Base-by-base conservation (phyloP, 2,113 vertebrate genomes). In the Chascanopsetta lugubris region DNA sequence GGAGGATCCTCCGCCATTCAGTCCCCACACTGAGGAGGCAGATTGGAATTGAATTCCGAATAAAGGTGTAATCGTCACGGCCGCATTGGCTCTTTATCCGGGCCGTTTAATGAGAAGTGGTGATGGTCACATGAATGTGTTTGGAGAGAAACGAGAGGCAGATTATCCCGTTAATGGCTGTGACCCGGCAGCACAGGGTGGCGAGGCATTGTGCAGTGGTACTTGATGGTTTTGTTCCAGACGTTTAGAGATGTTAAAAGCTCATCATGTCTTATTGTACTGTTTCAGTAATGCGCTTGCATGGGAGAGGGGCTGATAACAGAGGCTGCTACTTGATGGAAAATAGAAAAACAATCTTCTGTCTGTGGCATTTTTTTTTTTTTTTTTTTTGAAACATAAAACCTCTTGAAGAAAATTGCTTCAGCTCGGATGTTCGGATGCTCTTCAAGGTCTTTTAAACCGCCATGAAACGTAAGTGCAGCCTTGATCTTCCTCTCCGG, bases 181-280 rank as follows among this genome's bases (percentile, higher is more conserved):
- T 55, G 54, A 75, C 48, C 54, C 42, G 24, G 47, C 3, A 4
- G 1, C n/a, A n/a, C n/a, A n/a, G 3, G 10, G 17, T 50, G 61
- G n/a, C n/a, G 15, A 18, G 43, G 48, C 57, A 40, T 58, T 51
- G 34, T 70, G 29, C 15, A 72, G 51, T 45, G 76, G 17, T 25
- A 8, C 61, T 75, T 69, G 29, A 69, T 79, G 22, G 54, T 55
- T 66, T 54, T 17, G 30, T 66, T 43, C 65, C 1, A 69, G 22
- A 65, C 3, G 55, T 48, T 71, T 62, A 12, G n/a, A 61, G 43
- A 69, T 46, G 26, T 70, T 62, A 45, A 67, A 59, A 72, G 61
- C 46, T 65, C 65, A 69, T 55, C 32, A 11, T 6, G 25, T 61
- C 7, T 63, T 61, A n/a, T 48, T 42, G 54, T 51, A 0, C 18